Evolutionary conservation across 64 coral and sea anemone genomes (phyloP).

Genomic region (Anthopleura sola): DNA sequence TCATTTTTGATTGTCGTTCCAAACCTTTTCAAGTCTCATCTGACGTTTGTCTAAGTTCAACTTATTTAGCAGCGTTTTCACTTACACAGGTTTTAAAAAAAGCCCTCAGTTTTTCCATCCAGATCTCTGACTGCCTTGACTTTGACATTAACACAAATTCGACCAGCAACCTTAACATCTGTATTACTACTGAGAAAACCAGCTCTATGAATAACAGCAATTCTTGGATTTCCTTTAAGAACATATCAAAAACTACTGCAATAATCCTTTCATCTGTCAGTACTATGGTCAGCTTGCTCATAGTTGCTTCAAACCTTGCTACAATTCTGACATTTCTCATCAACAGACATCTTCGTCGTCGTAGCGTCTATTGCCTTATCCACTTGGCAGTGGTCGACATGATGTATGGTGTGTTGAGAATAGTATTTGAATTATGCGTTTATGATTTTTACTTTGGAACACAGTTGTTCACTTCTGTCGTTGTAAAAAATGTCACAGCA

Average conservation of each 20-base stretch:
- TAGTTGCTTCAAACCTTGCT: neutral
- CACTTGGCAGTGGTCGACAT: neutral
- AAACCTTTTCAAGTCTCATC: too few relatives aligned
- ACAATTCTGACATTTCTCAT: neutral
- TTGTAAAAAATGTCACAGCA: neutral
- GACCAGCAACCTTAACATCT: too few relatives aligned
- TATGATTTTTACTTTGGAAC: neutral
- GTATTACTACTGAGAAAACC: too few relatives aligned
- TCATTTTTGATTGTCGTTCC: too few relatives aligned
- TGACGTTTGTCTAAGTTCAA: too few relatives aligned
- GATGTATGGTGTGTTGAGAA: neutral
- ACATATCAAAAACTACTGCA: neutral
- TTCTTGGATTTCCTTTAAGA: too few relatives aligned
- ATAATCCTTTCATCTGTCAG: neutral
- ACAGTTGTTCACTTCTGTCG: neutral
- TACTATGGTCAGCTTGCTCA: neutral
- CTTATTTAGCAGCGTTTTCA: too few relatives aligned
- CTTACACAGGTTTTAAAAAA: too few relatives aligned
- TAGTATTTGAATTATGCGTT: neutral
- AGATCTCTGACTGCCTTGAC: too few relatives aligned
- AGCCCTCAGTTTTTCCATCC: too few relatives aligned
- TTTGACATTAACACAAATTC: too few relatives aligned
- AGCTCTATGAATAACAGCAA: too few relatives aligned
- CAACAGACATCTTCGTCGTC: slow-evolving; percentile 7
- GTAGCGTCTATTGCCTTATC: neutral